Base-by-base conservation (phyloP, 2,888 invertebrate genomes). In the Drosophila fungiperda region DNA sequence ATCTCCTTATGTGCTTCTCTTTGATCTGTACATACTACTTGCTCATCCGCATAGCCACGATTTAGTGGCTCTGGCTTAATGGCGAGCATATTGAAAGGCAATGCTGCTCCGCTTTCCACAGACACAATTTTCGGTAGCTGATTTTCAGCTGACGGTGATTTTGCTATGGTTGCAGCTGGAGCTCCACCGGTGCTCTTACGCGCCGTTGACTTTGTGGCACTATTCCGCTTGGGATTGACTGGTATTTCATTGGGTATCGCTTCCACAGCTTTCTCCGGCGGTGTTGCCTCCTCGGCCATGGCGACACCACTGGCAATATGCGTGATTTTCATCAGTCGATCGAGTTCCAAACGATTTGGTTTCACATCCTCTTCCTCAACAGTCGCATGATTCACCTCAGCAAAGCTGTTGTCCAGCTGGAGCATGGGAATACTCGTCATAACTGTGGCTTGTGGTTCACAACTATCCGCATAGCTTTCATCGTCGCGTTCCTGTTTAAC, bases 361-460 rank as follows among this genome's bases (percentile, higher is more conserved):
- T 92, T 92, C 4, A 92, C 80, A 73, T 92, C 92, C 53, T 83
- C 76, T 5, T 59, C n/a, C 26, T 61, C 61, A n/a, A 7, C 20
- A 42, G 36, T 20, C 17, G 54, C 17, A 6, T 55, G 68, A 15
- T 68, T 36, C 0, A 1, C n/a, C 6, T 70, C 80, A 11, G 26
- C 76, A 53, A 80, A 91, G 32, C 81, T 82, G 59, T 83, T 87
- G 52, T 90, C 89, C 12, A 92, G 78, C 61, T 89, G 90, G 5
- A 89, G 74, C 70, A 89, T 82, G 15, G 92, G 91, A 73, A 91
- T 92, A 15, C 90, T 87, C 0, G 92, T 91, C 91, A 91, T 92
- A 2, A 92, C 86, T 1, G 87, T 85, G 17, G 73, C 83, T 45
- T 78, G 68, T 0, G 63, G 50, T 32, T 57, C 54, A 23, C 33